A percentile compares a stretch with the other conserved stretches of the same genome.
These are phyloP conservation scores for Drosophila engyochracea DNA, from an alignment of 2,888 invertebrate genomes.

Conservation along the genomic window DNA sequence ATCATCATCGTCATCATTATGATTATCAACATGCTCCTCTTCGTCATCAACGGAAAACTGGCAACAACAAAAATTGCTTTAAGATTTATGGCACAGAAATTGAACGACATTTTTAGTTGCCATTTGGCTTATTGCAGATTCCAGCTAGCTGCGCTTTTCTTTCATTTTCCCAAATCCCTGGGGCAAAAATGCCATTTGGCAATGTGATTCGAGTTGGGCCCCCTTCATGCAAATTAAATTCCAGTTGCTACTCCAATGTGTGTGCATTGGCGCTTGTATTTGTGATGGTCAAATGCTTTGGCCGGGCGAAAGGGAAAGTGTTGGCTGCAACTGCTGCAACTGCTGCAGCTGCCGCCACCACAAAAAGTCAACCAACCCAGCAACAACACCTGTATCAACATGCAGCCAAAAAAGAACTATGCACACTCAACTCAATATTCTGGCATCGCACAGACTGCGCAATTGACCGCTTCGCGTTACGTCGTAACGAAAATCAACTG, in stretches of 20 bases:
- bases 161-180: not conserved
- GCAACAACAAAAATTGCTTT: conserved; percentile 28
- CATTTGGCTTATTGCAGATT: conserved; percentile 71
- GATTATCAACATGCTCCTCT: conserved; percentile 37
- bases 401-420: conserved; percentile 18
- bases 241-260: conserved; percentile 40
- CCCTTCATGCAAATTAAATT: conserved; percentile 74
- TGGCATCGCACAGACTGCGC: conserved; percentile 38
- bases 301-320: conserved; percentile 59
- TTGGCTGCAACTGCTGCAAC: conserved; percentile 20
- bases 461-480: conserved; percentile 34
- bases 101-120: conserved; percentile 59
- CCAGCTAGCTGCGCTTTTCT: conserved; percentile 40
- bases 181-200: conserved; percentile 56
- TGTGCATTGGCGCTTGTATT: conserved; percentile 17
- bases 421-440: conserved; percentile 25
- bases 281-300: conserved; percentile 59
- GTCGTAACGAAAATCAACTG: conserved; percentile 51
- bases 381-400: conserved; percentile 48
- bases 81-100: conserved; percentile 67
- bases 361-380: conserved; percentile 21
- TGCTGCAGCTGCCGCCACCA: conserved; percentile 18
- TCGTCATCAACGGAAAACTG: conserved; percentile 18
- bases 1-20: conserved; percentile 12
- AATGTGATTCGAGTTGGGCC: conserved; percentile 44